Conservation (phyloP, 2,888 invertebrate species). For the Dryomyza anilis region DNA sequence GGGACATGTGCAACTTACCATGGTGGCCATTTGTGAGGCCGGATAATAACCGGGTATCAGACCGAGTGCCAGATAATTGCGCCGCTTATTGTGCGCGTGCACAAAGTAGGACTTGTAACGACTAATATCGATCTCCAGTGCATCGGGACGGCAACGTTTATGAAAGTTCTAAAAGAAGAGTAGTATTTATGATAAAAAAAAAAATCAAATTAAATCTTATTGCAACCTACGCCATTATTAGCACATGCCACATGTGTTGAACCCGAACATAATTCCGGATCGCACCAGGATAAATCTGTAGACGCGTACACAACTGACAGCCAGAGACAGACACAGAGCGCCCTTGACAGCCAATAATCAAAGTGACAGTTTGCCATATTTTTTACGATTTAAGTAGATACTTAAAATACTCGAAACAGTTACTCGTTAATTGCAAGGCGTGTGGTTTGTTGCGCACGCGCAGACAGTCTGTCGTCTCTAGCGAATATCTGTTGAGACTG, state of each 20-base stretch:
- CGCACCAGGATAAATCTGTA: slow-evolving; percentile 56
- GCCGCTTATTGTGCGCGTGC: slow-evolving; percentile 55
- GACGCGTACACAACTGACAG: too few species aligned
- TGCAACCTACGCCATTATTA: slow-evolving; percentile 51
- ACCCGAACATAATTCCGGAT: slow-evolving; percentile 48
- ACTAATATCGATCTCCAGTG: slow-evolving; percentile 49
- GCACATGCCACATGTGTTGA: slow-evolving; percentile 52
- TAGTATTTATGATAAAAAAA: not conserved
- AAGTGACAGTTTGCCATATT: too few species aligned
- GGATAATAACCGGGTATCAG: slow-evolving; percentile 57
- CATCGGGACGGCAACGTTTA: slow-evolving; percentile 49
- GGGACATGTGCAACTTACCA: slow-evolving; percentile 44
- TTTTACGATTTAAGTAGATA: too few species aligned
- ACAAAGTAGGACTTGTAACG: slow-evolving; percentile 46
- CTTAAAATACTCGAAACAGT: too few species aligned
- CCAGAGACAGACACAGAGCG: too few species aligned
- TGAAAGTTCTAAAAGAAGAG: slow-evolving; percentile 45
- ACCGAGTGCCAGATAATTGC: slow-evolving; percentile 57
- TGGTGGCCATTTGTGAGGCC: slow-evolving; percentile 57
- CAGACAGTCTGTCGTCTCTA: not conserved
- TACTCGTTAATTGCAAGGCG: too few species aligned
- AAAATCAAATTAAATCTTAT: not conserved
- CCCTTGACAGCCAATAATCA: too few species aligned
- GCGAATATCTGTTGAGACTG: not conserved
- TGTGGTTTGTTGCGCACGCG: too few species aligned